phyloP scores from a whole-genome alignment of 1,140 invertebrate genomes.

The Micrasema longulum region DNA sequence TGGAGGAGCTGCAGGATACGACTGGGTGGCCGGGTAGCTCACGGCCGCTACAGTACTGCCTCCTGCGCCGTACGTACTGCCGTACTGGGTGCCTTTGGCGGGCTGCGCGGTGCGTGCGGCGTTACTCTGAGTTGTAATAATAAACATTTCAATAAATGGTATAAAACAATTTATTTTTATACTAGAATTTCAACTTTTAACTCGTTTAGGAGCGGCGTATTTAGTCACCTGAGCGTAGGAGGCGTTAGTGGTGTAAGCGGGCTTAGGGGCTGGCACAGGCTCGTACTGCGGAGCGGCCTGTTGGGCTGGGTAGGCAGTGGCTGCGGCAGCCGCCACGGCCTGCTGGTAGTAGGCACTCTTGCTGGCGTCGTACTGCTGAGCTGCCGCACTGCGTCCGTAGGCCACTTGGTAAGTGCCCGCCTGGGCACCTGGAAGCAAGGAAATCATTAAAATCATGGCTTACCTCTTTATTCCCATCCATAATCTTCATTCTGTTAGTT shows the following conservation, averaged over 20 bases:
- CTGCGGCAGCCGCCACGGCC: conserved; percentile 75
- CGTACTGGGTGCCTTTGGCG: conserved; percentile 62
- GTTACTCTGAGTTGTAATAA: conserved; percentile 54
- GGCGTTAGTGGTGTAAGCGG: conserved; percentile 75
- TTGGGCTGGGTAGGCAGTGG: conserved; percentile 72
- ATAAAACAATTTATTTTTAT: too few relatives aligned
- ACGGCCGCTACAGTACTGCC: conserved; percentile 58
- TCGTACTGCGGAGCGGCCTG: conserved; percentile 67
- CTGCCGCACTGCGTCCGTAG: conserved; percentile 68
- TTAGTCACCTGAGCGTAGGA: conserved; percentile 72
- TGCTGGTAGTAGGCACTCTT: conserved; percentile 79
- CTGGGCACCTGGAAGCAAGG: conserved; percentile 68
- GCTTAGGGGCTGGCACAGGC: conserved; percentile 72
- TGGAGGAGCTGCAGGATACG: conserved; percentile 59
- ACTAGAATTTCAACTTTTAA: too few relatives aligned
- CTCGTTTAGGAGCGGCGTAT: too few relatives aligned
- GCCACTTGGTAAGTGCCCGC: conserved; percentile 56
- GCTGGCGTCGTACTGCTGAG: conserved; percentile 67
- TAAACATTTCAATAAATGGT: too few relatives aligned
- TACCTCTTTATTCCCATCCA: too few relatives aligned
- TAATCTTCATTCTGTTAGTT: too few relatives aligned
- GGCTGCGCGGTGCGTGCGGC: conserved; percentile 50
- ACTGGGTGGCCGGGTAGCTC: conserved; percentile 59
- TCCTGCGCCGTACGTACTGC: conserved; percentile 60
- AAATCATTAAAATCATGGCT: too few relatives aligned